Base-by-base conservation (phyloP, 2,888 invertebrate genomes). In the Himalopsyche tibetana region DNA sequence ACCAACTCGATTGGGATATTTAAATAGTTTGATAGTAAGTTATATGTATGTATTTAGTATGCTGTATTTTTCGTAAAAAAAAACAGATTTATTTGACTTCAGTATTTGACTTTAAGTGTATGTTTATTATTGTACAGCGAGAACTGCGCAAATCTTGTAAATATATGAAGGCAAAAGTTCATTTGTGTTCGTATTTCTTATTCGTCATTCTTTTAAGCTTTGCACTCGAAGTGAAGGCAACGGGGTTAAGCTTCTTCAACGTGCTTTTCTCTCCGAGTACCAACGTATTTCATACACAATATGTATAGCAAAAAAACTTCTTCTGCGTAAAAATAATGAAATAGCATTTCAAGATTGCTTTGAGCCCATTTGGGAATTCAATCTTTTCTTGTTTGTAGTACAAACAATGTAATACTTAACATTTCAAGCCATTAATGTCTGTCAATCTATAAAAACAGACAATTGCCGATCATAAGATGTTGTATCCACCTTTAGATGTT, bases 321-420 rank as follows among this genome's bases (percentile, higher is more conserved):
- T 11, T 63, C 28, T 8, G 9, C 19, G 63, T 63, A 63, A n/a
- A 28, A 19, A 11, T 63, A 63, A 63, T 63, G 63, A 63, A 63
- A 63, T 63, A 63, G 63, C 19, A 63, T 63, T 63, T 63, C 63
- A 28, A 63, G 63, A 63, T 63, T 63, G 63, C 63, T n/a, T 63
- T 28, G 28, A 63, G 63, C 15, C n/a, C 28, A 19, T 63, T n/a
- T 63, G 63, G 28, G 63, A 63, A 19, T 63, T 63, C 51, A 51
- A 51, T 63, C 63, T 63, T 63, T 63, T 63, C 19, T 51, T 51
- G 51, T 5, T 15, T 51, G 51, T 8, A 4, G 51, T 15, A 15
- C 12, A 15, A 51, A 15, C 15, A 15, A 51, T 51, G 6, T 51
- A 51, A 51, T 51, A 51, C 51, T 51, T 51, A 51, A 51, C 51